Conservation (phyloP, 2,797 vertebrate species). For the Lateolabrax maculatus region DNA sequence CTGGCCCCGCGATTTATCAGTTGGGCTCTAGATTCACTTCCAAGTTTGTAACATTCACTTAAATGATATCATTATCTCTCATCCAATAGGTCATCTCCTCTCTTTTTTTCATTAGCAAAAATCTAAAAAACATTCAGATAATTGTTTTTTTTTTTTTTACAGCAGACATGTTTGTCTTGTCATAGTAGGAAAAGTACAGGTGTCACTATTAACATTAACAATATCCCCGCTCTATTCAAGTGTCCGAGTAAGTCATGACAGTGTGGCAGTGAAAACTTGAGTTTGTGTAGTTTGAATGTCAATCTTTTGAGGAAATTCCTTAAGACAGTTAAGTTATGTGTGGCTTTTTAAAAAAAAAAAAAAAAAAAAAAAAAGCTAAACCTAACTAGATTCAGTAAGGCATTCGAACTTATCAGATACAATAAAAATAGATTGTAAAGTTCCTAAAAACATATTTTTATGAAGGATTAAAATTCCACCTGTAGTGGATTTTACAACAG, state of each 20-base stretch:
- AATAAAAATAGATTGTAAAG: conserved; percentile 9
- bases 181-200: background rate
- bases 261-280: background rate
- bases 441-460: conserved; percentile 17
- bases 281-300: background rate
- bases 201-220: background rate
- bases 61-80: too few species aligned
- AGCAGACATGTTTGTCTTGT: background rate
- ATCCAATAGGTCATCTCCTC: background rate
- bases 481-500: conserved; percentile 46
- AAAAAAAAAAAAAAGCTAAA: background rate
- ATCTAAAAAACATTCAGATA: too few species aligned
- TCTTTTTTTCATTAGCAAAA: background rate
- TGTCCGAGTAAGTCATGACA: background rate
- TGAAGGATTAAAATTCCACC: conserved; percentile 43
- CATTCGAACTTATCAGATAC: conserved; percentile 6
- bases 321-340: background rate
- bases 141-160: too few species aligned
- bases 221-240: background rate
- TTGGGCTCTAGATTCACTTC: background rate
- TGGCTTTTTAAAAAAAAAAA: background rate
- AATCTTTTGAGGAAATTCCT: background rate
- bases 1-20: too few species aligned
- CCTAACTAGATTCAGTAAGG: background rate
- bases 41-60: background rate